Evolutionary conservation across 2,797 vertebrate species (phyloP).

Genomic region (Trichosurus vulpecula): DNA sequence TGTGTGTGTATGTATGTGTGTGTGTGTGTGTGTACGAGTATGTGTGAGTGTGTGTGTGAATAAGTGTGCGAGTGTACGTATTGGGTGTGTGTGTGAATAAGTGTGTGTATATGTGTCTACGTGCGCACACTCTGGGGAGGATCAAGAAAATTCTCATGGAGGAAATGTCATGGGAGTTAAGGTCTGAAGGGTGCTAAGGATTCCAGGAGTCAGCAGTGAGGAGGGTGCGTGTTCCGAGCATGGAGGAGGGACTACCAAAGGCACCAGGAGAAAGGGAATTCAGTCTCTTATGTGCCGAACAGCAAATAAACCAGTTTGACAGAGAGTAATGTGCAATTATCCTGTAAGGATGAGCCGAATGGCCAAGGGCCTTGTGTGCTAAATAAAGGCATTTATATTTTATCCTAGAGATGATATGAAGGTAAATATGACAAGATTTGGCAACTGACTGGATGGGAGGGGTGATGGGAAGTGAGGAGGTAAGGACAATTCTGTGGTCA

Average conservation of each 20-base stretch:
- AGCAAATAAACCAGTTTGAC: neutral
- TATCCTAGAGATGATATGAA: neutral
- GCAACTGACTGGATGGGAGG: too few relatives aligned
- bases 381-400: neutral
- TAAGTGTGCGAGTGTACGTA: too few relatives aligned
- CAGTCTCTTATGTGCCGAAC: neutral
- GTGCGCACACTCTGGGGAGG: neutral
- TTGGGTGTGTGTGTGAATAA: too few relatives aligned
- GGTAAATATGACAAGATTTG: neutral
- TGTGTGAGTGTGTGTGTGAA: too few relatives aligned
- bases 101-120: too few relatives aligned
- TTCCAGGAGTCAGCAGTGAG: neutral
- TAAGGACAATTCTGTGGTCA: neutral
- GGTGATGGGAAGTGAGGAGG: neutral
- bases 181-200: neutral
- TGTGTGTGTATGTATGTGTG: too few relatives aligned
- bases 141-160: neutral
- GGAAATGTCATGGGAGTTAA: neutral
- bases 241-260: neutral
- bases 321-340: neutral
- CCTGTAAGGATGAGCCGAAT: neutral
- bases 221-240: fast-evolving
- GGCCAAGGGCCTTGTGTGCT: neutral
- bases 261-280: neutral
- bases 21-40: too few relatives aligned